Evolutionary conservation across 2,888 invertebrate genomes (phyloP).

Genomic region (Campaea margaritaria): DNA sequence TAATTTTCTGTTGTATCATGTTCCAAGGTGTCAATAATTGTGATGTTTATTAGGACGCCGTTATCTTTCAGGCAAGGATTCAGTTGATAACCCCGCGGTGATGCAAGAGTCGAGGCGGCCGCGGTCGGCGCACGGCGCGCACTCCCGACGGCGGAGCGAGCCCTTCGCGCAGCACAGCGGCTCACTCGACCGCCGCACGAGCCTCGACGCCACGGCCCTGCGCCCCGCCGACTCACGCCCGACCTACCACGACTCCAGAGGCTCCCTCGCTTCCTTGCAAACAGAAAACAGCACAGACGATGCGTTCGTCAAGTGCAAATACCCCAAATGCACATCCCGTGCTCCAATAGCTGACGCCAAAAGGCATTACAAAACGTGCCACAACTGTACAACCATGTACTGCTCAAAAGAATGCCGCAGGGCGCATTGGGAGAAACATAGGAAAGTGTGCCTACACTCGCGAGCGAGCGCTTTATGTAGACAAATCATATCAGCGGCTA

Average conservation of each 20-base stretch:
- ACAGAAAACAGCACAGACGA: conserved; percentile 82
- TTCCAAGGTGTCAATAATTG: not conserved
- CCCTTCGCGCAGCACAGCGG: conserved; percentile 69
- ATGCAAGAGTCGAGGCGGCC: conserved; percentile 75
- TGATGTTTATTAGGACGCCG: conserved; percentile 21
- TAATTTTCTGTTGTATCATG: conserved; percentile 1
- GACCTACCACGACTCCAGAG: conserved; percentile 72
- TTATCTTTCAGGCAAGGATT: conserved; percentile 80
- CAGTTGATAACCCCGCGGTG: conserved; percentile 81
- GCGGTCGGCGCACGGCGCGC: conserved; percentile 76
- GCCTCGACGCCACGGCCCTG: conserved; percentile 83
- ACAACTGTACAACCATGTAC: conserved; percentile 97
- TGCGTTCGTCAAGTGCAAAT: conserved; percentile 89
- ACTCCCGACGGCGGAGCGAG: conserved; percentile 76
- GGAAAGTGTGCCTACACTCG: conserved; percentile 95
- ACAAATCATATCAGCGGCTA: conserved; percentile 91
- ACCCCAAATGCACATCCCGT: conserved; percentile 91
- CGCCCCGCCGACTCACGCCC: conserved; percentile 68
- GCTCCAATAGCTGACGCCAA: conserved; percentile 91
- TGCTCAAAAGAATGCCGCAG: conserved; percentile 96
- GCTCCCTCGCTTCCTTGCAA: conserved; percentile 77
- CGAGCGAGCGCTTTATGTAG: conserved; percentile 96
- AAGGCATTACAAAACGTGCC: conserved; percentile 94
- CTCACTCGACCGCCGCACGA: conserved; percentile 84
- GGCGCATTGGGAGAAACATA: conserved; percentile 97